Evolutionary conservation across 2,797 vertebrate species (phyloP), one percentile per base, ranked within the genome.

Genomic region (Allobates femoralis): DNA sequence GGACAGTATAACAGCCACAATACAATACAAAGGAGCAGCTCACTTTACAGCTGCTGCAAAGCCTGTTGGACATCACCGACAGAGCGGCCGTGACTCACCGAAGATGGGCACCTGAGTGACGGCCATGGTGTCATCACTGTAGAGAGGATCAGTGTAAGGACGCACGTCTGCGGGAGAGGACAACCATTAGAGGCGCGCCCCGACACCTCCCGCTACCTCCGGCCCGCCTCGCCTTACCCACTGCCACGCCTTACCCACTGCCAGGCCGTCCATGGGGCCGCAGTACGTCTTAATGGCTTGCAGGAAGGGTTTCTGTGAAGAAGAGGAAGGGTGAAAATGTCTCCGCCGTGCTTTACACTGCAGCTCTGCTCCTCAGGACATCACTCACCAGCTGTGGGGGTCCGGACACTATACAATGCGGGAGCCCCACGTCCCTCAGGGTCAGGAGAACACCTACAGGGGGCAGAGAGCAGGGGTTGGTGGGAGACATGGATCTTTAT

Each of bases 401-500:
- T 90, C 98, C 98, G 15, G 96, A 97, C 53, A 99, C 94, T 15
- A 96, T 93, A 79, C 97, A 98, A 60, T 96, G 94, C 0, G 96
- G 96, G 16, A 98, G 96, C 0, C 97, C 96, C 0, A 94, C 95
- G 89, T 98, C 97, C 92, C 95, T 97, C 77, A 99, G 86, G 0
- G 98, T 99, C 76, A 99, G 92, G 50, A 99, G 96, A 96, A 99
- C 96, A 81, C 98, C 98, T 99, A n/a, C 18, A 56, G 12, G 0
- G 11, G 88, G 46, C 4, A 46, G 7, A 60, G 5, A 30, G 46
- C 16, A 34, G 3, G 37, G 18, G 3, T 69, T 32, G 11, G 66
- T 12, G 30, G 1, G 28, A 28, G 5, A 3, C 2, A 0, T 11
- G 14, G n/a, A n/a, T n/a, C n/a, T n/a, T n/a, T n/a, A n/a, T n/a